A percentile compares a stretch with the other conserved stretches of the same genome.
These are phyloP conservation scores for Pycnonotus jocosus DNA, from an alignment of 2,113 vertebrate genomes.

Conservation along the genomic window DNA sequence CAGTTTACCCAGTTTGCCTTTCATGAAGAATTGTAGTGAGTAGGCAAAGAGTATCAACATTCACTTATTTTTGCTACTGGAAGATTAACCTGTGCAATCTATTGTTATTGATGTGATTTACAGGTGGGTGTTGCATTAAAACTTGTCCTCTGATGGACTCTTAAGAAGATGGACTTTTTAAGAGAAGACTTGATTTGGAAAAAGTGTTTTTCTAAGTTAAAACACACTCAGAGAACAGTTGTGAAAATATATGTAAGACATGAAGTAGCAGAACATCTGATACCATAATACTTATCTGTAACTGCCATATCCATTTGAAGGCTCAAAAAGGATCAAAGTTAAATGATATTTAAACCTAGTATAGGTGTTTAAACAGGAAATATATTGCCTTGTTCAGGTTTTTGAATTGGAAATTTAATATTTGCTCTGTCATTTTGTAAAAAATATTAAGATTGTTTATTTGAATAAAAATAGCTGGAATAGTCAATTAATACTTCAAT, in stretches of 20 bases:
- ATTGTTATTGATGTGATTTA: background rate
- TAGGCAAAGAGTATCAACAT: background rate
- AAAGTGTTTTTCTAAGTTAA: background rate
- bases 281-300: background rate
- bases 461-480: constrained; percentile 2
- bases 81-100: background rate
- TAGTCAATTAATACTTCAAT: constrained; percentile 70
- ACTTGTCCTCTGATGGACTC: background rate
- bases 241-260: background rate
- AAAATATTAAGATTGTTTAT: background rate
- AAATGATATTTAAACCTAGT: background rate
- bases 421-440: background rate
- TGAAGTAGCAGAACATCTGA: background rate
- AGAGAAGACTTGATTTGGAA: background rate
- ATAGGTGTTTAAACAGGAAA: background rate
- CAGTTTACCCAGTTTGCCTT: background rate
- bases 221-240: background rate
- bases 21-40: background rate
- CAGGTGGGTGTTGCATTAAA: background rate
- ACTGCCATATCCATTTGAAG: background rate
- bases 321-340: background rate
- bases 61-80: background rate
- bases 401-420: background rate
- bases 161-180: background rate
- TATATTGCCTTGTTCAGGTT: background rate